Percentiles rank a stretch among this genome's conserved stretches.
Conservation (phyloP, 2,888 invertebrate species). For the Chalcosyrphus nemorum region DNA sequence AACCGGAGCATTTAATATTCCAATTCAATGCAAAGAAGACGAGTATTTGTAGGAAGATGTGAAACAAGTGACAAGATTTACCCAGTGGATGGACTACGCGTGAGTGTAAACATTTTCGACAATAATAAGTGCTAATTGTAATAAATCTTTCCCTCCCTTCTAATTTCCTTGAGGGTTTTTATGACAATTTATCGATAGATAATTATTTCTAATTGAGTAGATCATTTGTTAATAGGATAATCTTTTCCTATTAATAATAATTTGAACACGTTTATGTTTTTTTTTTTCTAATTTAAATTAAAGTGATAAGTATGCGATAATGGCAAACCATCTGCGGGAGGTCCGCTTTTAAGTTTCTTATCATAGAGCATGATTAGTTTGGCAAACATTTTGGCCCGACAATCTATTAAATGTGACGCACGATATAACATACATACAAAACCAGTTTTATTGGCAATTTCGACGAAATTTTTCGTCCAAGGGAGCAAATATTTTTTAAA, state of each 20-base stretch:
- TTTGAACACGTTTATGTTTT: background rate
- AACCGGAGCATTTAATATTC: no score
- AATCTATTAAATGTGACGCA: background rate
- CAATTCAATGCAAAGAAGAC: no score
- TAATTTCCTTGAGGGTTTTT: background rate
- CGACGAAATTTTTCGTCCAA: no score
- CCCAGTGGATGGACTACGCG: no score
- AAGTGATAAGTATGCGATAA: conserved; percentile 6
- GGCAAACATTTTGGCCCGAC: background rate
- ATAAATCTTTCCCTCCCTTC: background rate
- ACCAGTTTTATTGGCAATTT: no score
- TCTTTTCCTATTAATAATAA: background rate
- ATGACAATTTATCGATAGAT: background rate
- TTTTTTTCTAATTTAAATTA: background rate
- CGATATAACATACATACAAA: no score
- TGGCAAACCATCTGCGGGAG: background rate
- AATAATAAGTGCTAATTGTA: no score
- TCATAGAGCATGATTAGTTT: background rate
- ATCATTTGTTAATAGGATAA: background rate
- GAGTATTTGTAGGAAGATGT: no score
- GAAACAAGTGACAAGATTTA: no score
- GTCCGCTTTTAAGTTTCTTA: background rate
- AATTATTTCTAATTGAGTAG: background rate
- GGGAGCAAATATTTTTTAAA: no score
- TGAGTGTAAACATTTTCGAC: no score